A percentile compares a stretch with the other conserved stretches of the same genome.
phyloP scores from a whole-genome alignment of 2,113 vertebrate genomes.

The Lophius piscatorius region DNA sequence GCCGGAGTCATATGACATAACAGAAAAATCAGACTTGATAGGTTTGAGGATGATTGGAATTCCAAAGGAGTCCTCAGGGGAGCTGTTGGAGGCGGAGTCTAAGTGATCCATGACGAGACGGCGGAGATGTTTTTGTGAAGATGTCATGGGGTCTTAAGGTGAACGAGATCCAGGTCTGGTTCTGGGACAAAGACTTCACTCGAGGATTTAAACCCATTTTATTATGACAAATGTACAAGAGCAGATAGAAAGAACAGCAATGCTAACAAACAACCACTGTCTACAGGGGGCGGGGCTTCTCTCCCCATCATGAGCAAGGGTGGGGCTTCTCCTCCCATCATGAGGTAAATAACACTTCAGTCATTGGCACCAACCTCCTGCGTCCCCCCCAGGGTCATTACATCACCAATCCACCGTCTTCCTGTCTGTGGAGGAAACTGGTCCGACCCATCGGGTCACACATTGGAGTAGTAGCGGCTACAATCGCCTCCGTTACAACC shows the following conservation, averaged over 20 bases:
- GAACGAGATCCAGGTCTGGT: too few species aligned
- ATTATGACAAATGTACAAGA: slow-evolving; percentile 99
- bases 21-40: too few species aligned
- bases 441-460: slow-evolving; percentile 24
- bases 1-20: too few species aligned
- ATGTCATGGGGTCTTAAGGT: too few species aligned
- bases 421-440: slow-evolving; percentile 22
- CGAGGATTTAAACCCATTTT: slow-evolving; percentile 79
- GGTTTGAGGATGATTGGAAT: too few species aligned
- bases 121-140: too few species aligned
- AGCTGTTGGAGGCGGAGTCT: too few species aligned
- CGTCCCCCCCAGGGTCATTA: slow-evolving; percentile 33
- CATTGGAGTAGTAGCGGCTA: too few species aligned
- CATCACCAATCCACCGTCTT: slow-evolving; percentile 52
- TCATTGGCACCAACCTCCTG: slow-evolving; percentile 83
- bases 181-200: background rate
- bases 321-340: slow-evolving; percentile 70
- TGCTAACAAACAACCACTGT: slow-evolving; percentile 85
- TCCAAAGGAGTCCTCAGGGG: too few species aligned
- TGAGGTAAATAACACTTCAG: slow-evolving; percentile 86
- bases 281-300: slow-evolving; percentile 81
- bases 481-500: slow-evolving; percentile 15
- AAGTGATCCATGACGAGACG: too few species aligned
- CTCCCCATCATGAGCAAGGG: too few species aligned
- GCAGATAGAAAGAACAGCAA: slow-evolving; percentile 92